These are phyloP conservation scores for Trichonephila clavata DNA, from an alignment of 1,140 invertebrate species.

Conservation along the genomic window DNA sequence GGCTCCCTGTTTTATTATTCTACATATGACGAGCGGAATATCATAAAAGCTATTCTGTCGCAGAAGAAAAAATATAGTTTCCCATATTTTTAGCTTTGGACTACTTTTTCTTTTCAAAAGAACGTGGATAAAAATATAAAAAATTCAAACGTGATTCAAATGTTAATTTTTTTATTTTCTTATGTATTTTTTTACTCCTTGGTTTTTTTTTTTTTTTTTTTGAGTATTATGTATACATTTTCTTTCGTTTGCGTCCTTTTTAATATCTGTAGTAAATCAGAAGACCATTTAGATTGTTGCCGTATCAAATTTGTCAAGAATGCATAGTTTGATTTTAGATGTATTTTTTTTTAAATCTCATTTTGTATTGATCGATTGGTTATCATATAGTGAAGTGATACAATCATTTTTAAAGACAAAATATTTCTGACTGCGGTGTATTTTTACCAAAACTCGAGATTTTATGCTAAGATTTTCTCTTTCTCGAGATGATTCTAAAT, in stretches of 20 bases:
- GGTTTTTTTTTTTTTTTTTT: neutral
- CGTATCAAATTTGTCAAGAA: too few species aligned
- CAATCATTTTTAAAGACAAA: too few species aligned
- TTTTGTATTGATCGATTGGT: too few species aligned
- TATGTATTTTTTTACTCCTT: neutral
- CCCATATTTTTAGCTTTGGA: neutral
- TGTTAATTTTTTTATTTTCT: conserved; percentile 27
- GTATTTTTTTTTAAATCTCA: too few species aligned
- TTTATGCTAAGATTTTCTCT: too few species aligned
- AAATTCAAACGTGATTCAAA: conserved; percentile 19
- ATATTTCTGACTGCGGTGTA: too few species aligned
- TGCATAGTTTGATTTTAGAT: too few species aligned
- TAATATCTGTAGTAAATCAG: neutral
- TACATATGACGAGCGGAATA: neutral
- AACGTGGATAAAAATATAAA: neutral
- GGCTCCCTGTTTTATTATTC: neutral
- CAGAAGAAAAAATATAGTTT: neutral
- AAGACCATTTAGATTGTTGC: neutral
- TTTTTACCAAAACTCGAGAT: too few species aligned
- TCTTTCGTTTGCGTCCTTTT: neutral
- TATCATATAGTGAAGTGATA: too few species aligned
- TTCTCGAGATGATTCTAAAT: too few species aligned
- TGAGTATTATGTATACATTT: neutral
- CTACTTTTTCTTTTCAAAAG: neutral
- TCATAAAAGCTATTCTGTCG: neutral